phyloP scores from a whole-genome alignment of 2,888 invertebrate species.

The Amphipyra tragopoginis region DNA sequence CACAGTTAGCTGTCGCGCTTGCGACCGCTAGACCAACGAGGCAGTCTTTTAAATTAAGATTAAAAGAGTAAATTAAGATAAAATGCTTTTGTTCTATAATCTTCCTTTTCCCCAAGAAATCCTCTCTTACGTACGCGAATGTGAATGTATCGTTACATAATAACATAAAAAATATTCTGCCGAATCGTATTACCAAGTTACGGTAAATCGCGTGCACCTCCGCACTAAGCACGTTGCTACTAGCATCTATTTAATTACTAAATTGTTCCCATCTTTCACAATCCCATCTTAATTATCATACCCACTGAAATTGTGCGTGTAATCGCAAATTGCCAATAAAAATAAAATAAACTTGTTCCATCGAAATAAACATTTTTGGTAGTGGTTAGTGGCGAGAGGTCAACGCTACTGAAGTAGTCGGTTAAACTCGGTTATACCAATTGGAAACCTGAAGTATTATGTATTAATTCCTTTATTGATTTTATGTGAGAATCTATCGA shows the following conservation, averaged over 20 bases:
- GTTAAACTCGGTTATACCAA: slow-evolving; percentile 58
- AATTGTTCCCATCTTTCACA: slow-evolving; percentile 55
- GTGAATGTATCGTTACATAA: slow-evolving; percentile 12
- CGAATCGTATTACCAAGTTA: slow-evolving; percentile 31
- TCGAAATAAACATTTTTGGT: slow-evolving; percentile 47
- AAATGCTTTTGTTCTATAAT: neutral
- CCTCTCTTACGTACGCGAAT: neutral
- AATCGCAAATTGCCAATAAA: slow-evolving; percentile 71
- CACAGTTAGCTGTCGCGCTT: no score
- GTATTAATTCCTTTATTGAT: slow-evolving; percentile 32
- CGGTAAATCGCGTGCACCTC: slow-evolving; percentile 53
- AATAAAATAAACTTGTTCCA: slow-evolving; percentile 63
- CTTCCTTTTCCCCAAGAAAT: neutral
- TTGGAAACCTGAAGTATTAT: slow-evolving; percentile 53
- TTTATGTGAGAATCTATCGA: slow-evolving; percentile 20
- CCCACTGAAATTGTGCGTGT: slow-evolving; percentile 63
- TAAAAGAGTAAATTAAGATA: neutral
- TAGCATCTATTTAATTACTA: slow-evolving; percentile 55
- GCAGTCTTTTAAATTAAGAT: no score
- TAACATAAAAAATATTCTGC: slow-evolving; percentile 11
- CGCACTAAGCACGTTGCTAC: slow-evolving; percentile 27
- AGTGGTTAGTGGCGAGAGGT: slow-evolving; percentile 59
- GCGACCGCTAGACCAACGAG: no score
- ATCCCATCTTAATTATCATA: slow-evolving; percentile 52
- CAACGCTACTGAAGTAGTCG: slow-evolving; percentile 71